phyloP scores from a whole-genome alignment of 2,797 vertebrate genomes.

The Epinephelus malabaricus region DNA sequence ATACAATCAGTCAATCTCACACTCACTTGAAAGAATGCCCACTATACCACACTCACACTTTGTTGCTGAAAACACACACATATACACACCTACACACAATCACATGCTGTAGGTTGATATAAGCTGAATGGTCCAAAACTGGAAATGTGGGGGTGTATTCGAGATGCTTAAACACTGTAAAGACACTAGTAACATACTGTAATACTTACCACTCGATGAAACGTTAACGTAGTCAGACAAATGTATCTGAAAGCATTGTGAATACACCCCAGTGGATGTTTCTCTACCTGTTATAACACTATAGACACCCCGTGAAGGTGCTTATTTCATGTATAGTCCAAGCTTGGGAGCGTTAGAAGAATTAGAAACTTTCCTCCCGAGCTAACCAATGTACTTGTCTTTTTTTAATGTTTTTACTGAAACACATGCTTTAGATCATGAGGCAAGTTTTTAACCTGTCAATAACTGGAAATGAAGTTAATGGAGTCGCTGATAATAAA shows the following conservation, averaged over 20 bases:
- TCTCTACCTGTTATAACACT: conserved; percentile 73
- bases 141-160: conserved; percentile 71
- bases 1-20: conserved; percentile 29
- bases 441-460: conserved; percentile 67
- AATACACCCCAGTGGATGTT: conserved; percentile 69
- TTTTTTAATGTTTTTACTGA: conserved; percentile 82
- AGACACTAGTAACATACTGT: conserved; percentile 59
- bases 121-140: conserved; percentile 77
- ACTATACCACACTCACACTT: conserved; percentile 52
- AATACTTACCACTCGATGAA: conserved; percentile 63
- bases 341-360: conserved; percentile 70
- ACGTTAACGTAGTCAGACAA: conserved; percentile 52
- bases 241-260: conserved; percentile 58
- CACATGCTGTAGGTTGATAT: conserved; percentile 68
- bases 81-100: conserved; percentile 55
- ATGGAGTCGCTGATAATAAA: not conserved
- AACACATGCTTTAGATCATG: conserved; percentile 65
- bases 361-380: conserved; percentile 73
- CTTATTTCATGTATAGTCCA: conserved; percentile 70
- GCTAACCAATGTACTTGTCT: conserved; percentile 71
- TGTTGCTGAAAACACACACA: conserved; percentile 48
- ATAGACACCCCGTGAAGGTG: conserved; percentile 67
- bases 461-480: conserved; percentile 56
- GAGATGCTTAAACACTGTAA: conserved; percentile 68
- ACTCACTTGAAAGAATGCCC: conserved; percentile 61